These are phyloP conservation scores for Selene dorsalis DNA, from an alignment of 2,797 vertebrate species.

Conservation along the genomic window DNA sequence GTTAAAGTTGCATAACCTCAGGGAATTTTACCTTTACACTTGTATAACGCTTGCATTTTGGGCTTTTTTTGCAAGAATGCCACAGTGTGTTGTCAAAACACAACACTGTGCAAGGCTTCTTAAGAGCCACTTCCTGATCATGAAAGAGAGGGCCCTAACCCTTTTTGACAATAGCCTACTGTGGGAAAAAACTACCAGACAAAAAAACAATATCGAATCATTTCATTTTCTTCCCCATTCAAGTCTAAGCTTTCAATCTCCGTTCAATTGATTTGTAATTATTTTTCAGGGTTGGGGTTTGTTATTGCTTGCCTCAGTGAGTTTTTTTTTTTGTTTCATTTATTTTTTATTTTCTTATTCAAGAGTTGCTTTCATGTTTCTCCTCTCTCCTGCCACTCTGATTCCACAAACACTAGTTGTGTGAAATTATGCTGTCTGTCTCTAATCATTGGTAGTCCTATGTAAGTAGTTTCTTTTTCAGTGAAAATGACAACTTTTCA, in stretches of 20 bases:
- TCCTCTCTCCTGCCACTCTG: conserved; percentile 58
- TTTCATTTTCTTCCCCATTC: conserved; percentile 28
- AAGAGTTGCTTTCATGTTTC: conserved; percentile 63
- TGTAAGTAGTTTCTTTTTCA: conserved; percentile 69
- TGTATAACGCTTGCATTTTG: too few species aligned
- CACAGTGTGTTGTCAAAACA: neutral
- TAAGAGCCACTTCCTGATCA: conserved; percentile 29
- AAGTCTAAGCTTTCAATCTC: conserved; percentile 46
- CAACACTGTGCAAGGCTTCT: conserved; percentile 23
- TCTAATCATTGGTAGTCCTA: conserved; percentile 66
- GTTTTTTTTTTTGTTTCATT: conserved; percentile 26
- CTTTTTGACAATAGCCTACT: neutral
- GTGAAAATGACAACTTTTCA: conserved; percentile 65
- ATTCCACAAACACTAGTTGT: conserved; percentile 77
- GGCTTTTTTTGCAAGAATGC: conserved; percentile 7
- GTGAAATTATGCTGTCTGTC: conserved; percentile 77
- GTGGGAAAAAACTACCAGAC: too few species aligned
- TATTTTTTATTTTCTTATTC: conserved; percentile 66
- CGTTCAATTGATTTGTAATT: conserved; percentile 40
- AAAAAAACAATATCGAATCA: conserved; percentile 25
- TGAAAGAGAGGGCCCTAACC: conserved; percentile 9
- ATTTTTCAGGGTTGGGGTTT: conserved; percentile 37
- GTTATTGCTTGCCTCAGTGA: conserved; percentile 61
- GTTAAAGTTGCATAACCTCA: neutral
- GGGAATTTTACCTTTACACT: neutral